These are phyloP conservation scores for Cepaea hortensis DNA, from an alignment of 2,888 invertebrate species.

Conservation along the genomic window DNA sequence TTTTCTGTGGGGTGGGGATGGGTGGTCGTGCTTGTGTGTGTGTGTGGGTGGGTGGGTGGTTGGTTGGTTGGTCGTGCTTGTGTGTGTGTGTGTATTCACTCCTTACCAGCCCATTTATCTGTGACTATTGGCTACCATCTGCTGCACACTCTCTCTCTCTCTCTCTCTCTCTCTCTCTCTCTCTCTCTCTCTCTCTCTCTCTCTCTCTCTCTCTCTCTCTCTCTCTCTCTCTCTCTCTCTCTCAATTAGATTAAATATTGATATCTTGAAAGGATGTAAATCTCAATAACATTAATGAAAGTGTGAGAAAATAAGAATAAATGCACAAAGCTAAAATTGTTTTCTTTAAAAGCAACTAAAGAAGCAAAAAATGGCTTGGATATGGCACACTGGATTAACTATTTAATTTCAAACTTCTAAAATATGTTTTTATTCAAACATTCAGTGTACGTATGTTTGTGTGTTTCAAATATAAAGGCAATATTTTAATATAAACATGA, in stretches of 20 bases:
- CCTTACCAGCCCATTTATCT: too few species aligned
- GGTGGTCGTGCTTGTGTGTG: too few species aligned
- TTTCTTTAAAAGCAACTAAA: too few species aligned
- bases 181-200: constrained; percentile 4
- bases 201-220: constrained; percentile 15
- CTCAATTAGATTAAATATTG: neutral
- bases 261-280: neutral
- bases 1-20: too few species aligned
- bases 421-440: neutral
- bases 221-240: neutral
- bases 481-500: neutral
- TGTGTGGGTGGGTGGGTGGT: too few species aligned
- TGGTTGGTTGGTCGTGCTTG: too few species aligned
- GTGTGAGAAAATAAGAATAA: neutral
- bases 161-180: constrained; percentile 1
- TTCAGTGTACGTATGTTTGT: neutral
- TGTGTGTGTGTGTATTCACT: too few species aligned
- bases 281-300: neutral
- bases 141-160: constrained; percentile 2
- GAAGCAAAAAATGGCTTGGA: too few species aligned
- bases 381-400: neutral
- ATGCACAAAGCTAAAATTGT: too few species aligned
- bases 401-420: neutral
- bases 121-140: neutral
- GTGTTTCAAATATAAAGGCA: neutral